A percentile compares a stretch with the other conserved stretches of the same genome.
phyloP scores from a whole-genome alignment of 2,797 vertebrate species.

The Chelmon rostratus region DNA sequence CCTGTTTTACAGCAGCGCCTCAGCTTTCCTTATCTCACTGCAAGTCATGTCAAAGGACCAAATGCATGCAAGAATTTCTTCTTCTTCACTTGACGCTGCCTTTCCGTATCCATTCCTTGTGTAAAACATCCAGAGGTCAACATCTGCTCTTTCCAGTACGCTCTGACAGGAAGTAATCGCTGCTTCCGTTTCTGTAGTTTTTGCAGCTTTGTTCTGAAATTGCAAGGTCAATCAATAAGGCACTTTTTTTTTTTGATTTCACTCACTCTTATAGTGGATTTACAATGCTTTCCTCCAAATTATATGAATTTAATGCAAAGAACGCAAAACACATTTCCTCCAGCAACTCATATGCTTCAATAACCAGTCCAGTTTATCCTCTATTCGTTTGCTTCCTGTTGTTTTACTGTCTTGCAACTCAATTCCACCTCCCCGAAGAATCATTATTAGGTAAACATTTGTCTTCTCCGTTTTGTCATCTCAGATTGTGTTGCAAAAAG shows the following conservation, averaged over 20 bases:
- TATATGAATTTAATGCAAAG: background rate
- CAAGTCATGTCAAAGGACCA: slow-evolving; percentile 39
- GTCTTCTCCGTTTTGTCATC: slow-evolving; percentile 18
- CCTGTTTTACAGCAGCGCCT: slow-evolving; percentile 43
- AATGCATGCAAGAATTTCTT: slow-evolving; percentile 16
- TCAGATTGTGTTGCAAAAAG: slow-evolving; percentile 26
- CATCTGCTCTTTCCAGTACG: slow-evolving; percentile 19
- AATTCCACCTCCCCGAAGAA: slow-evolving; percentile 23
- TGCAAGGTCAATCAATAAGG: background rate
- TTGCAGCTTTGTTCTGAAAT: background rate
- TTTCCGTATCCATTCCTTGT: slow-evolving; percentile 17
- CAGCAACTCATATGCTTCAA: background rate
- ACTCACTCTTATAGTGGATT: background rate
- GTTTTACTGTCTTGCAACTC: slow-evolving; percentile 18
- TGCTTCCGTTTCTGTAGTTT: slow-evolving; percentile 6
- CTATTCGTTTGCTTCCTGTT: slow-evolving; percentile 4
- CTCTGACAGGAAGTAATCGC: background rate
- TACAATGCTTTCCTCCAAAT: background rate
- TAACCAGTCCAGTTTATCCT: slow-evolving; percentile 3
- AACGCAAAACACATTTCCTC: background rate
- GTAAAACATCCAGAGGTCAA: slow-evolving; percentile 43
- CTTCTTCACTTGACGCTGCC: slow-evolving; percentile 41
- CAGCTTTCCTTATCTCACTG: slow-evolving; percentile 55
- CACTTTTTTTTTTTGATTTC: slow-evolving; percentile 6
- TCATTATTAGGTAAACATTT: slow-evolving; percentile 35